phyloP scores from a whole-genome alignment of 1,140 invertebrate species.

The Bombus sibiricus region DNA sequence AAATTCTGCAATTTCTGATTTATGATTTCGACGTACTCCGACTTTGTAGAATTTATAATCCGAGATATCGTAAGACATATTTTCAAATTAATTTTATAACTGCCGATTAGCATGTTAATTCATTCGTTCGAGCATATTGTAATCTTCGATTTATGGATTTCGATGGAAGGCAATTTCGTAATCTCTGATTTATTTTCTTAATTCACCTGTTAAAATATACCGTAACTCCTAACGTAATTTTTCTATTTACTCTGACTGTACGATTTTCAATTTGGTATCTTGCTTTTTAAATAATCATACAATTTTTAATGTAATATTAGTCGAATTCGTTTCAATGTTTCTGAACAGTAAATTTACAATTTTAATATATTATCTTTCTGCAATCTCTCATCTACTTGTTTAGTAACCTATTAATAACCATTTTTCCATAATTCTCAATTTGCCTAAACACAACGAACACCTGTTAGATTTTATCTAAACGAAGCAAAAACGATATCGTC shows the following conservation, averaged over 20 bases:
- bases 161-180: too few relatives aligned
- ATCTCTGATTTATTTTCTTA: not conserved
- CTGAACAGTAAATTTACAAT: too few relatives aligned
- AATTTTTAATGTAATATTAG: too few relatives aligned
- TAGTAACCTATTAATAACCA: not conserved
- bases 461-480: not conserved
- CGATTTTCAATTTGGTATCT: too few relatives aligned
- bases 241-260: too few relatives aligned
- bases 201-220: not conserved
- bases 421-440: not conserved
- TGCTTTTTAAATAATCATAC: too few relatives aligned
- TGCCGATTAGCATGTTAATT: not conserved
- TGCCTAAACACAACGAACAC: not conserved
- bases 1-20: not conserved
- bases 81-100: too few relatives aligned
- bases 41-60: too few relatives aligned
- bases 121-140: not conserved
- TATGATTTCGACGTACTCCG: not conserved
- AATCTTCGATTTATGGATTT: not conserved
- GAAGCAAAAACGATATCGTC: not conserved
- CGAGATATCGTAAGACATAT: not conserved
- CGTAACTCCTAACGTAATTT: too few relatives aligned
- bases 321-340: too few relatives aligned
- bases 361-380: too few relatives aligned
- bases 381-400: too few relatives aligned